A percentile compares a stretch with the other conserved stretches of the same genome.
Conservation (phyloP, 2,113 vertebrate genomes). For the Hyaena hyaena region DNA sequence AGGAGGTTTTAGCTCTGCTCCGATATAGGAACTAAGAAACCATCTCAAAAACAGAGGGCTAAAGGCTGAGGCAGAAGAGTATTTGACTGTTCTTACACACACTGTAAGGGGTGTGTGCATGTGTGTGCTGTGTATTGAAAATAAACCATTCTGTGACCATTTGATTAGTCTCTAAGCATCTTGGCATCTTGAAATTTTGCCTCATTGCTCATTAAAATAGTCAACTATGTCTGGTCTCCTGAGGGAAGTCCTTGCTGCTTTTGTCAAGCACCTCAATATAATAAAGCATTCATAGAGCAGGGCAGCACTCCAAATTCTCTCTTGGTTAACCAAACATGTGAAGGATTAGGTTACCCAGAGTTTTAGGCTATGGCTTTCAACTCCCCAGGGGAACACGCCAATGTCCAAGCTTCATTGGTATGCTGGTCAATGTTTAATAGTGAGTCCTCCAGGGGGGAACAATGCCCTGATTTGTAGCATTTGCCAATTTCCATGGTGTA, state of each 20-base stretch:
- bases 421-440: background rate
- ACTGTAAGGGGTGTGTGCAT: background rate
- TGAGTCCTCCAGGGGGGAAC: background rate
- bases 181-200: conserved; percentile 17
- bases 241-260: background rate
- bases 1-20: background rate
- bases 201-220: conserved; percentile 12
- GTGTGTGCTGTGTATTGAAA: background rate
- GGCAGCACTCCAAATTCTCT: background rate
- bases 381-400: background rate
- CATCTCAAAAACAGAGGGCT: background rate
- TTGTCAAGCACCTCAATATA: background rate
- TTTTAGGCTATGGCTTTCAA: background rate
- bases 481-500: conserved; percentile 38
- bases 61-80: background rate
- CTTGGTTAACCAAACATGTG: conserved; percentile 14
- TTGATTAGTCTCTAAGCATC: background rate
- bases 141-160: background rate
- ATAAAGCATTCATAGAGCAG: background rate
- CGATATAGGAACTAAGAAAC: background rate
- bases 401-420: background rate
- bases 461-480: background rate
- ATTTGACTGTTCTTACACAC: background rate
- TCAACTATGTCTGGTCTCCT: background rate
- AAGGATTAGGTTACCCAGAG: conserved; percentile 13